Conservation (phyloP, 2,113 vertebrate genomes). For the Merops nubicus region DNA sequence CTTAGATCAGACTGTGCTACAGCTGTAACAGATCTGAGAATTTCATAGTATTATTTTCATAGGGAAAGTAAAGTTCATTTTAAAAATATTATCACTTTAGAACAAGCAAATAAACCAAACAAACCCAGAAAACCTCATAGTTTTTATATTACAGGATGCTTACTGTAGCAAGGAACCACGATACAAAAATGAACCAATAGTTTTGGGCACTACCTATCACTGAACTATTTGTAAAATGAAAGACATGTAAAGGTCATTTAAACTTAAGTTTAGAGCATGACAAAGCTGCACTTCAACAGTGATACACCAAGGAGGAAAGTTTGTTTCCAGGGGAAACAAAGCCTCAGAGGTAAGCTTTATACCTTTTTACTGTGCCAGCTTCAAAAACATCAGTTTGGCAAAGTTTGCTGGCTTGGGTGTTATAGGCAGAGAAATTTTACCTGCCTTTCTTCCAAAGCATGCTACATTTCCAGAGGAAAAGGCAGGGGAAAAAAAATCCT, state of each 20-base stretch:
- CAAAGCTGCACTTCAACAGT: not conserved
- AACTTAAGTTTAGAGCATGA: not conserved
- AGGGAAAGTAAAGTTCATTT: not conserved
- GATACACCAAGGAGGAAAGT: not conserved
- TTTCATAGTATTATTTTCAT: not conserved
- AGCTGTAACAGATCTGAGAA: not conserved
- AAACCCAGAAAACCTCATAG: not conserved
- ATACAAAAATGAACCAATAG: not conserved
- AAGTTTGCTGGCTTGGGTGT: not conserved
- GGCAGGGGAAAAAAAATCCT: accelerated
- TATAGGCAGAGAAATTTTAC: accelerated
- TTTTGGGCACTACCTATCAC: not conserved
- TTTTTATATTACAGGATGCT: not conserved
- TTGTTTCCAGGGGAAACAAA: not conserved
- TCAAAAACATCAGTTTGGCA: not conserved
- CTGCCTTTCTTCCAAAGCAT: not conserved
- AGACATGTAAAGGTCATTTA: not conserved
- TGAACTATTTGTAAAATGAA: not conserved
- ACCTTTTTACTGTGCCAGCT: not conserved
- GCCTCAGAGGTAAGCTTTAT: not conserved
- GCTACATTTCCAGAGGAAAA: not conserved
- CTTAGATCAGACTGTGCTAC: not conserved
- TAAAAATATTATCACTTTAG: not conserved
- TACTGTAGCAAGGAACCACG: not conserved
- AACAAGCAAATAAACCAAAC: not conserved